Conservation (phyloP, 2,888 invertebrate genomes). For the Drosophila picticornis region DNA sequence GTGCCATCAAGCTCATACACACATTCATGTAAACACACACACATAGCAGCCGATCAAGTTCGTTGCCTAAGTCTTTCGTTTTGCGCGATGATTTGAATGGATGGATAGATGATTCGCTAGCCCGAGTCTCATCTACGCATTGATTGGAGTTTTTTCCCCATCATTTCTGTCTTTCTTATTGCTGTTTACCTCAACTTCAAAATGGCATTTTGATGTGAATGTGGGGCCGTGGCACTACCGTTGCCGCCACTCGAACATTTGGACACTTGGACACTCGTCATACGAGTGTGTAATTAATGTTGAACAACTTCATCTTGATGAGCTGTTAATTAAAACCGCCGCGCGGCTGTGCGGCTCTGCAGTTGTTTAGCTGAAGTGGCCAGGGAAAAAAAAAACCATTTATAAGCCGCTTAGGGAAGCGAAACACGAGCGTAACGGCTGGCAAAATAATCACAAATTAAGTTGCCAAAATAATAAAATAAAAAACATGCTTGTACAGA, state of each 20-base stretch:
- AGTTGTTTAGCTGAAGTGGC: conserved; percentile 25
- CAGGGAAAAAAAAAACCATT: conserved; percentile 1
- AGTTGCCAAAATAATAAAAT: conserved; percentile 49
- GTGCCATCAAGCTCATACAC: conserved; percentile 4
- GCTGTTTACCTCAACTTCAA: conserved; percentile 53
- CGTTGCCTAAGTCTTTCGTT: conserved; percentile 74
- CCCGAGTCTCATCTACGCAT: conserved; percentile 53
- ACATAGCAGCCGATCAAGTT: conserved; percentile 43
- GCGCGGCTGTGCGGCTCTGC: conserved; percentile 25
- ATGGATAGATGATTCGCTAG: conserved; percentile 56
- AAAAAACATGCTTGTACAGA: conserved; percentile 26
- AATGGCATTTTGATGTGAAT: conserved; percentile 66
- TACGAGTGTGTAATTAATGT: conserved; percentile 73
- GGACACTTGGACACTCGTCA: conserved; percentile 31
- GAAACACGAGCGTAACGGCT: conserved; percentile 64
- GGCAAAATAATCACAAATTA: conserved; percentile 58
- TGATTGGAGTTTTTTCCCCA: conserved; percentile 48
- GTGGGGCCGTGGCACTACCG: conserved; percentile 58
- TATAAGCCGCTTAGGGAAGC: conserved; percentile 72
- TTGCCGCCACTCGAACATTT: conserved; percentile 29
- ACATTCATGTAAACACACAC: not conserved
- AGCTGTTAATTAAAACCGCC: conserved; percentile 77
- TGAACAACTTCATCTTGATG: conserved; percentile 77
- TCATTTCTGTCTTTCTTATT: conserved; percentile 11
- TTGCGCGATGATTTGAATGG: conserved; percentile 60